Conservation (phyloP, 2,113 vertebrate genomes). For the Epinephelus moara region DNA sequence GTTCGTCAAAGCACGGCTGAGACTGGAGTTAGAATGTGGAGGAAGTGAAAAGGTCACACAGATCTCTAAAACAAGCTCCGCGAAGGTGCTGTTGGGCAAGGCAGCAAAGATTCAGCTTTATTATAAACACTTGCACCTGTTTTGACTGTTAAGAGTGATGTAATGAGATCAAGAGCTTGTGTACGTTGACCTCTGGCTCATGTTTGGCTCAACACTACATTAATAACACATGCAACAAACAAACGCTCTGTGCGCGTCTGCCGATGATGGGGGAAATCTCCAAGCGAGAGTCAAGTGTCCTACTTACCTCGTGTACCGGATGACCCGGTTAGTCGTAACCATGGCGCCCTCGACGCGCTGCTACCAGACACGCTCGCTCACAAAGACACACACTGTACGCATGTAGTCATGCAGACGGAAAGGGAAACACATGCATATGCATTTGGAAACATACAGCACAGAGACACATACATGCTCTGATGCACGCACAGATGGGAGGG, state of each 20-base stretch:
- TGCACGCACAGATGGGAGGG: conserved; percentile 40
- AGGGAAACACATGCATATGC: conserved; percentile 20
- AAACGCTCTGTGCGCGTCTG: conserved; percentile 20
- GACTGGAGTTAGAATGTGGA: too few relatives aligned
- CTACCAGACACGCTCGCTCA: conserved; percentile 38
- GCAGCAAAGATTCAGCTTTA: too few relatives aligned
- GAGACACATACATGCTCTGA: conserved; percentile 5
- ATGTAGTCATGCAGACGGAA: conserved; percentile 58
- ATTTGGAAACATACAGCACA: conserved; percentile 39
- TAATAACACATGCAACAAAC: conserved; percentile 3
- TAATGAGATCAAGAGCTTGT: too few relatives aligned
- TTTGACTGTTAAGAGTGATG: too few relatives aligned
- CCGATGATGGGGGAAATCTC: conserved; percentile 44
- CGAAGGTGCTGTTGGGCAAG: too few relatives aligned
- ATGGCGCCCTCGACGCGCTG: conserved; percentile 39
- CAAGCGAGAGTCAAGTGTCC: conserved; percentile 61
- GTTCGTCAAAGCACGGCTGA: too few relatives aligned
- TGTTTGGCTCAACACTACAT: background rate
- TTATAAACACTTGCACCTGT: too few relatives aligned
- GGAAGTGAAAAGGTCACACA: too few relatives aligned
- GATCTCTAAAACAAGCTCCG: too few relatives aligned
- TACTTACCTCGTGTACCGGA: conserved; percentile 66
- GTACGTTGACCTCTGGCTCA: background rate
- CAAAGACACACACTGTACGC: conserved; percentile 10
- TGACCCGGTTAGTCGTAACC: conserved; percentile 68